phyloP scores from a whole-genome alignment of 2,888 invertebrate genomes.

The Watsonalla cultraria region DNA sequence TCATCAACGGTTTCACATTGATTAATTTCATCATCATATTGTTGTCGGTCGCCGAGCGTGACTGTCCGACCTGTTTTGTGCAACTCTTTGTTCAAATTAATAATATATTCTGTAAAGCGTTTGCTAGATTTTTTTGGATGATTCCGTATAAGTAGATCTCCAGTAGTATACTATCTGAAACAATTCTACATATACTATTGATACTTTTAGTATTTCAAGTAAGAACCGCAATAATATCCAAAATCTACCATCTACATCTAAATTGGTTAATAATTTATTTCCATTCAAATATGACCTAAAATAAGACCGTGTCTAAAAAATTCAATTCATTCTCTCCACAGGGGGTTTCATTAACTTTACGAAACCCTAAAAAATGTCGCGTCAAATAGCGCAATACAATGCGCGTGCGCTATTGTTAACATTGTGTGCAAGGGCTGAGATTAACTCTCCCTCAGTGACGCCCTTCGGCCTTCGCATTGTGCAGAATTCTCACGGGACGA shows the following conservation, averaged over 20 bases:
- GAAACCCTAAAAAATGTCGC: constrained; percentile 29
- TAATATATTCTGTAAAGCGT: constrained; percentile 6
- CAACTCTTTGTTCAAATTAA: constrained; percentile 49
- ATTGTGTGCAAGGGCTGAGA: constrained; percentile 43
- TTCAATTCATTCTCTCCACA: background rate
- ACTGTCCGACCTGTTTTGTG: constrained; percentile 55
- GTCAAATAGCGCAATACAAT: constrained; percentile 41
- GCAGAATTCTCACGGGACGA: constrained; percentile 41
- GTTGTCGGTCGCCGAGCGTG: constrained; percentile 54
- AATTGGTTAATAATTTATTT: too few relatives aligned
- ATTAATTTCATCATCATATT: constrained; percentile 66
- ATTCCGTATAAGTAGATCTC: background rate
- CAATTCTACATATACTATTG: too few relatives aligned
- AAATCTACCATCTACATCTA: too few relatives aligned
- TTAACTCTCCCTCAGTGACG: constrained; percentile 38
- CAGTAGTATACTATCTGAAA: too few relatives aligned
- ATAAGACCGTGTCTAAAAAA: background rate
- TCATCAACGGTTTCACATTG: constrained; percentile 32
- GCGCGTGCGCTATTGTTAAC: constrained; percentile 51
- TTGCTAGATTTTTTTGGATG: background rate
- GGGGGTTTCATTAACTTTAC: background rate
- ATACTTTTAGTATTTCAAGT: too few relatives aligned
- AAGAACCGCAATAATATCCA: too few relatives aligned
- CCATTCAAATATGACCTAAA: too few relatives aligned
- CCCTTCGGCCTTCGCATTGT: constrained; percentile 36